Evolutionary conservation across 2,113 vertebrate genomes (phyloP), one percentile per base, ranked within the genome.

Genomic region (Sialia sialis): DNA sequence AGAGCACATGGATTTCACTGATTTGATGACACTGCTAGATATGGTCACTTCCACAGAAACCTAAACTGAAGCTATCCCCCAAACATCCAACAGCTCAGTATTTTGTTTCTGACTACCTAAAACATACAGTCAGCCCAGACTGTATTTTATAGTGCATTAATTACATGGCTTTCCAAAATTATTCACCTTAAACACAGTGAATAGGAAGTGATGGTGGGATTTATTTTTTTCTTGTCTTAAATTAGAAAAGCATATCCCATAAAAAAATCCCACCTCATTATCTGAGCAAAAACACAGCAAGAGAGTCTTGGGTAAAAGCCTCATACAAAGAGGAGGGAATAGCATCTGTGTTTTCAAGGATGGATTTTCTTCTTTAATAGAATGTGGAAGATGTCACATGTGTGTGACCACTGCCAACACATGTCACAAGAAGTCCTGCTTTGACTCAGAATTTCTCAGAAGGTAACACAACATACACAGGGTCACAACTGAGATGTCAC

Each of bases 391-490:
- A 75, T n/a, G 43, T 39, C 74, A 66, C 43, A 36, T 30, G 30
- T 51, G 41, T 9, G 6, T 41, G 60, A 58, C 17, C 51, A 46
- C 4, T 66, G 60, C 27, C 51, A 87, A 49, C 22, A 56, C 3
- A 16, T 10, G 55, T 36, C 12, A n/a, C 21, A 46, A 41, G 13
- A 5, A 90, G 32, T 26, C 21, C 38, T 70, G 30, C 16, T 73
- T 44, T 41, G 80, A 52, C 73, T 38, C 60, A 36, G 23, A 82
- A 60, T 66, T 87, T 74, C 81, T 82, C 69, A 67, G 68, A 73
- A 59, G 27, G 8, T 1, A 5, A 49, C 27, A 52, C 20, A 39
- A 21, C 2, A 5, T 10, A 32, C 56, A 46, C 1, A 0, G 18
- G 48, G 19, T 60, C 48, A 52, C 34, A 46, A 6, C 9, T 44